phyloP scores from a whole-genome alignment of 2,888 invertebrate genomes.

The Drosophila pseudotakahashii region DNA sequence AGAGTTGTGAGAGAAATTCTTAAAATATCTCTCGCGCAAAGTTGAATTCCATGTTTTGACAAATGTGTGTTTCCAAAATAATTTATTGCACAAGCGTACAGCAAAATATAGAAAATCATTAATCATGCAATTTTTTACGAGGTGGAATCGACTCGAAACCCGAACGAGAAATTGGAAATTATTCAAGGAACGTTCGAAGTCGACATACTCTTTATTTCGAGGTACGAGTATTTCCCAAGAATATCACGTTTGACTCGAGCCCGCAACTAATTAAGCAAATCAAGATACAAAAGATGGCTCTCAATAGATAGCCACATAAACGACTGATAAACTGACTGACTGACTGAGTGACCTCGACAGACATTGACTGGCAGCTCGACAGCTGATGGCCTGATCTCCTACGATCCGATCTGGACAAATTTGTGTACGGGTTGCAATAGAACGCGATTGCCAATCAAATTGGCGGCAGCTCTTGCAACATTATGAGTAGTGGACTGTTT shows the following conservation, averaged over 20 bases:
- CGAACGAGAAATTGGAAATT: constrained; percentile 7
- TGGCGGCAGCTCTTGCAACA: constrained; percentile 50
- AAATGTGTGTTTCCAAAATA: constrained; percentile 49
- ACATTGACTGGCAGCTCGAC: constrained; percentile 58
- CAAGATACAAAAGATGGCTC: constrained; percentile 68
- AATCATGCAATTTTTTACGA: constrained; percentile 60
- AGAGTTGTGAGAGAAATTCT: constrained; percentile 27
- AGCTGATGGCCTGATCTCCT: constrained; percentile 49
- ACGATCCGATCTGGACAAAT: constrained; percentile 61
- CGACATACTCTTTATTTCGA: background rate
- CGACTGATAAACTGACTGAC: constrained; percentile 43
- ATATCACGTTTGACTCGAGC: constrained; percentile 37
- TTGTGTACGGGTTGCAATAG: constrained; percentile 37
- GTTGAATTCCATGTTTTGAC: constrained; percentile 50
- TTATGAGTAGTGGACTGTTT: constrained; percentile 18
- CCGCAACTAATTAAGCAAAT: constrained; percentile 73
- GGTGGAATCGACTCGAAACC: constrained; percentile 10
- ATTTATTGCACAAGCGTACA: constrained; percentile 56
- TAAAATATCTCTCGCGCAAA: constrained; percentile 32
- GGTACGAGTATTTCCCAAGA: background rate
- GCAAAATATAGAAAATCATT: constrained; percentile 46
- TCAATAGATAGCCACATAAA: constrained; percentile 47
- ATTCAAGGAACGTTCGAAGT: constrained; percentile 25
- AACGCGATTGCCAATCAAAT: constrained; percentile 62
- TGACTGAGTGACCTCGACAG: constrained; percentile 52